Evolutionary conservation across 2,113 vertebrate genomes (phyloP).

Genomic region (Atractosteus spatula): DNA sequence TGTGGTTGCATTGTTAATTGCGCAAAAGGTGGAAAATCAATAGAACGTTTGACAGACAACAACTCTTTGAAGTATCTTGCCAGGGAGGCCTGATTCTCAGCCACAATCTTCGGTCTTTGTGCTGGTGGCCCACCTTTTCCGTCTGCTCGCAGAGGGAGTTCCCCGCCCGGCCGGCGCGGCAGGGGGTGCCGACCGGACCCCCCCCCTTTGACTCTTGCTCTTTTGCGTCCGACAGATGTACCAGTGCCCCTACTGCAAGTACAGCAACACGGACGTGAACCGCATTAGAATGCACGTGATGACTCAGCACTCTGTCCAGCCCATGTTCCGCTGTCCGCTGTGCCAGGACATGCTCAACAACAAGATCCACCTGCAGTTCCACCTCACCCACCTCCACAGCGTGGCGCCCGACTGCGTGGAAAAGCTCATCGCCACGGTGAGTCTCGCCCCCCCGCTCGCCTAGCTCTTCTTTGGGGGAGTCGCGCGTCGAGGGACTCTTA

Average conservation of each 20-base stretch:
- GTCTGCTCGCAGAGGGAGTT: slow-evolving; percentile 44
- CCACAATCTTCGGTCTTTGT: slow-evolving; percentile 31
- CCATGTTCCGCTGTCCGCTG: slow-evolving; percentile 92
- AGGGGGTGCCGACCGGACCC: background rate
- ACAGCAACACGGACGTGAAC: slow-evolving; percentile 90
- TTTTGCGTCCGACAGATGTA: slow-evolving; percentile 72
- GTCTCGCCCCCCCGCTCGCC: slow-evolving; percentile 23
- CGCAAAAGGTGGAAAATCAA: slow-evolving; percentile 69
- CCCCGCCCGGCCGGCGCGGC: slow-evolving; percentile 34
- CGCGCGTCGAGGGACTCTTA: too few relatives aligned
- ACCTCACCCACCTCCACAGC: slow-evolving; percentile 98
- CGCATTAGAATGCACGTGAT: slow-evolving; percentile 95
- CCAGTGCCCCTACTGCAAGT: slow-evolving; percentile 98
- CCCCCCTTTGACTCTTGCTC: background rate
- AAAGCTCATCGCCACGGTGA: slow-evolving; percentile 93
- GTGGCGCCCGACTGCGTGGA: slow-evolving; percentile 97
- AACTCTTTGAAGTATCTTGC: slow-evolving; percentile 67
- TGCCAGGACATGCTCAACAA: slow-evolving; percentile 99
- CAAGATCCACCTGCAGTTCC: slow-evolving; percentile 97
- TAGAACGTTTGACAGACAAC: slow-evolving; percentile 68
- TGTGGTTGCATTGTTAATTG: slow-evolving; percentile 61
- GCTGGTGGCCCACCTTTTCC: slow-evolving; percentile 50
- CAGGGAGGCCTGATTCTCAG: slow-evolving; percentile 15
- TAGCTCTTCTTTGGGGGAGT: too few relatives aligned
- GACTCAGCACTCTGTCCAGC: slow-evolving; percentile 97